A percentile compares a stretch with the other conserved stretches of the same genome.
Conservation (phyloP, 2,888 invertebrate species). For the Ectemnius continuus region DNA sequence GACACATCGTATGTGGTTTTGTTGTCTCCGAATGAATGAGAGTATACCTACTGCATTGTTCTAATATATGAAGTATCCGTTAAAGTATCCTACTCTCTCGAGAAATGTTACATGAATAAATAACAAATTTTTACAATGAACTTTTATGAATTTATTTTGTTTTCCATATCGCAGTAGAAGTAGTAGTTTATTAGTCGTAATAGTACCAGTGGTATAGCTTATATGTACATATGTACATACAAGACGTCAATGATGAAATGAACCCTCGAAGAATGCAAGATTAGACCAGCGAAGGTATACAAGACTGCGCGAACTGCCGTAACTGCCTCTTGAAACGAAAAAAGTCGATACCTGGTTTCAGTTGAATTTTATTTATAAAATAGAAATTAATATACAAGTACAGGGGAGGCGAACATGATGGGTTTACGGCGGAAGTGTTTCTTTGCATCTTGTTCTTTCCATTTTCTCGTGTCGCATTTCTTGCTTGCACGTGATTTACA, state of each 20-base stretch:
- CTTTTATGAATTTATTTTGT: slow-evolving; percentile 37
- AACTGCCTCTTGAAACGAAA: slow-evolving; percentile 9
- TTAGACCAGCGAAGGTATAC: neutral
- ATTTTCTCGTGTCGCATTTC: slow-evolving; percentile 10
- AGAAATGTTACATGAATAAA: slow-evolving; percentile 12
- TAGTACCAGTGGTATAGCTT: slow-evolving; percentile 34
- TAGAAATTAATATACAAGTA: slow-evolving; percentile 71
- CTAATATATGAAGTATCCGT: slow-evolving; percentile 18
- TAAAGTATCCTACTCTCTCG: neutral
- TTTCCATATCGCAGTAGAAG: slow-evolving; percentile 26
- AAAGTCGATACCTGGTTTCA: slow-evolving; percentile 3
- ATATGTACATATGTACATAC: slow-evolving; percentile 11
- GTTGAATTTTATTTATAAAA: slow-evolving; percentile 69
- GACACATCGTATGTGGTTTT: neutral
- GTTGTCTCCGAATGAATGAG: slow-evolving; percentile 9
- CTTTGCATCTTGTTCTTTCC: slow-evolving; percentile 20
- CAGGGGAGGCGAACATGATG: slow-evolving; percentile 49
- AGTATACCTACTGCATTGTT: slow-evolving; percentile 2
- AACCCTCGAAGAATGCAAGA: neutral
- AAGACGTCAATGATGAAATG: slow-evolving; percentile 10
- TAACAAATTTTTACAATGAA: slow-evolving; percentile 25
- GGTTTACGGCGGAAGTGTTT: slow-evolving; percentile 23
- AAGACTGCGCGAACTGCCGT: neutral
- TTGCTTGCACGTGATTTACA: slow-evolving; percentile 23
- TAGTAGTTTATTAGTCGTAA: slow-evolving; percentile 19